Base-by-base conservation (phyloP, 1,140 invertebrate genomes). In the Drosophila mojavensis region DNA sequence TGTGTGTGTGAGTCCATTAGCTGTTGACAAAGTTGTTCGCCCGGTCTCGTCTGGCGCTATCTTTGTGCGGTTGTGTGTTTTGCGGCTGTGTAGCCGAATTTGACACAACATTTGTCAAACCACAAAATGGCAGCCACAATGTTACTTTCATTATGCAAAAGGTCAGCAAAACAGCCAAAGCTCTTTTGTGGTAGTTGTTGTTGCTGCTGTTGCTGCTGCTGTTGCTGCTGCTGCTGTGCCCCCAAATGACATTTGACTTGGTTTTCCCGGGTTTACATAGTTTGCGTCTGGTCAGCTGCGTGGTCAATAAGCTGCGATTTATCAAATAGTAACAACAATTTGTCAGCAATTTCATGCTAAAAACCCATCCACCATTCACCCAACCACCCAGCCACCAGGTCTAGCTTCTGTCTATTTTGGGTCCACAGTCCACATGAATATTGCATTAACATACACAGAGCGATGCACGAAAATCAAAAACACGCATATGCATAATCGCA, bases 51-150 rank as follows among this genome's bases (percentile, higher is more conserved):
- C 51, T 69, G 10, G 36, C 13, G 33, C 54, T 54, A 26, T 61
- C 54, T 76, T 15, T 74, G 43, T 56, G 43, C 55, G 28, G 30
- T 13, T 68, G 36, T 75, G 20, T 67, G 58, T 61, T 61, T 76
- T 86, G 83, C 51, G 83, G 83, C 69, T 88, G 69, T 74, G 77
- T 80, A 81, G 84, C 84, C 84, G 85, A 88, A 88, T 88, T 88
- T 88, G 84, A 88, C 84, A 88, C 84, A 88, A 89, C 84, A 88
- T 88, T 88, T 88, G 84, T 88, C 84, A 88, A 88, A 88, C 84
- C 84, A 70, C 84, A 88, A 88, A 88, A 88, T 88, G 84, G 84
- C 80, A 74, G 74, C 77, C 84, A 67, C 84, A 88, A 84, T 68
- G 84, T 88, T 88, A 89, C 84, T 89, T 88, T 88, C 84, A 88